A percentile compares a stretch with the other conserved stretches of the same genome.
Evolutionary conservation across 1,140 invertebrate species (phyloP).

Genomic region (Panulirus ornatus): DNA sequence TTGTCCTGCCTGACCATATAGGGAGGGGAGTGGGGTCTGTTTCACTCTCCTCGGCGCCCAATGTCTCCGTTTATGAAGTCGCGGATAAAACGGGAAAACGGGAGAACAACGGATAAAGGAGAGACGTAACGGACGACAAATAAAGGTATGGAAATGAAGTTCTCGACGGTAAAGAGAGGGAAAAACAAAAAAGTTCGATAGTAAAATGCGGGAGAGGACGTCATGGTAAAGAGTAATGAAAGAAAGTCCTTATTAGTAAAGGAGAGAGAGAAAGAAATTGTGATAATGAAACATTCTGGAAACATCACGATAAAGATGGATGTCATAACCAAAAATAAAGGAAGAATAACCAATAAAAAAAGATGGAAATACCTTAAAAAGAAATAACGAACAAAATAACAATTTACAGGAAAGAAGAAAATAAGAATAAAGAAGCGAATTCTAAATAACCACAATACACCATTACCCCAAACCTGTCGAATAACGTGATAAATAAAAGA

Average conservation of each 20-base stretch:
- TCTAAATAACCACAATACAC: too few species aligned
- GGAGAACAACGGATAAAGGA: background rate
- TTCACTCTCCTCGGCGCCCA: background rate
- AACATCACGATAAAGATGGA: too few species aligned
- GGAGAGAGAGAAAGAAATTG: background rate
- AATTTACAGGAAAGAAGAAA: too few species aligned
- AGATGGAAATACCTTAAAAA: too few species aligned
- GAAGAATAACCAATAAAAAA: too few species aligned
- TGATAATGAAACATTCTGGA: background rate
- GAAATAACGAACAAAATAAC: too few species aligned
- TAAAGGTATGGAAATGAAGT: background rate
- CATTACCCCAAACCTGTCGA: too few species aligned
- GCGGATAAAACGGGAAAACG: background rate
- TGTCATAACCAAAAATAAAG: too few species aligned
- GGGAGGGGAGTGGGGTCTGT: background rate
- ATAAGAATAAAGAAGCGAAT: too few species aligned
- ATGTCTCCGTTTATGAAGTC: constrained; percentile 17
- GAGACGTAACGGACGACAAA: background rate
- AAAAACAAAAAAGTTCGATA: background rate
- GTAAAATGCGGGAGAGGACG: background rate
- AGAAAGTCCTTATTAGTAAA: background rate
- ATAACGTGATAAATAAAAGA: too few species aligned
- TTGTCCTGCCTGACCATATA: constrained; percentile 41
- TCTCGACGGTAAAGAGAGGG: constrained; percentile 17
- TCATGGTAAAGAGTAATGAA: background rate